A percentile compares a stretch with the other conserved stretches of the same genome.
Evolutionary conservation across 2,797 vertebrate species (phyloP).

Genomic region (Cirrhinus mrigala): DNA sequence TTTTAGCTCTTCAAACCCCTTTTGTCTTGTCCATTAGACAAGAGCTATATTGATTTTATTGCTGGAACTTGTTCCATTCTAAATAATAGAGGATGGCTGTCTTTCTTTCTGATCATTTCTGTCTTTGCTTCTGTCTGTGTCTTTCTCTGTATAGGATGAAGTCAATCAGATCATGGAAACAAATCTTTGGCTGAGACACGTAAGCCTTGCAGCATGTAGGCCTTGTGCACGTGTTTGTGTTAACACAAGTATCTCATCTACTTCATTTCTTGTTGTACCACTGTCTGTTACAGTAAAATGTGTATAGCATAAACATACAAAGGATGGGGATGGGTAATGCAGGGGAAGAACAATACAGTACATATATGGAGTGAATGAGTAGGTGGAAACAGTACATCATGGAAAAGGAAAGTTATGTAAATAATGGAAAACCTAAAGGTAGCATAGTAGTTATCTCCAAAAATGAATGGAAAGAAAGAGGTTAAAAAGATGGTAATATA

Average conservation of each 20-base stretch:
- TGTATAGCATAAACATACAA: neutral
- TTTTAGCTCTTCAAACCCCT: neutral
- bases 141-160: conserved; percentile 85
- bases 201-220: conserved; percentile 73
- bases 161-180: conserved; percentile 99
- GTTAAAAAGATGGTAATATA: conserved; percentile 14
- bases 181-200: conserved; percentile 95
- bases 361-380: neutral
- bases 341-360: neutral
- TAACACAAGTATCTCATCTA: neutral
- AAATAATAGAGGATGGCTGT: conserved; percentile 1
- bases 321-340: neutral
- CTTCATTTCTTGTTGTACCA: neutral
- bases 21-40: neutral
- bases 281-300: neutral
- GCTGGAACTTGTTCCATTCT: conserved; percentile 11
- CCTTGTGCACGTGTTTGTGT: neutral
- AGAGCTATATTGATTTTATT: conserved; percentile 12
- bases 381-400: neutral
- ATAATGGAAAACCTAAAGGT: neutral
- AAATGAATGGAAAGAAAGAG: neutral
- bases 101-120: conserved; percentile 19
- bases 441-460: neutral
- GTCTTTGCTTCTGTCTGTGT: neutral
- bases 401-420: neutral